Conservation (phyloP, 2,113 vertebrate genomes). For the Willisornis vidua region DNA sequence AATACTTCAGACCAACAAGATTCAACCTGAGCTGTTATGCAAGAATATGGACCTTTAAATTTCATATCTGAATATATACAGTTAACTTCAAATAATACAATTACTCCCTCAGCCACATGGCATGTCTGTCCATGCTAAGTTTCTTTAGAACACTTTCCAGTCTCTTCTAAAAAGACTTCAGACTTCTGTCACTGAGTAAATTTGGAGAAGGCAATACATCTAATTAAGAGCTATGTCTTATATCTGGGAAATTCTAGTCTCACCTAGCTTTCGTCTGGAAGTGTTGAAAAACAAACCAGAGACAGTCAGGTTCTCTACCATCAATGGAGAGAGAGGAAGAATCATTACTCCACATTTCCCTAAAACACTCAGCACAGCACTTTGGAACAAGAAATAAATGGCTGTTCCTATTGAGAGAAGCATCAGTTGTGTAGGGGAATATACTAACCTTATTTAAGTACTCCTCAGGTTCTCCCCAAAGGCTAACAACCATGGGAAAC, state of each 20-base stretch:
- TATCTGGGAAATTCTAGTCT: not conserved
- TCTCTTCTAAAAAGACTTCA: not conserved
- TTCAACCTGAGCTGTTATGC: not conserved
- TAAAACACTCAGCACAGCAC: not conserved
- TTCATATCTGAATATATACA: not conserved
- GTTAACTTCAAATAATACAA: not conserved
- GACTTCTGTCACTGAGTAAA: not conserved
- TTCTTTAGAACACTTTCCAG: not conserved
- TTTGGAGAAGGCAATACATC: not conserved
- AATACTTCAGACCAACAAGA: not conserved
- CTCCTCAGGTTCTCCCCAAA: not conserved
- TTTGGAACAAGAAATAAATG: not conserved
- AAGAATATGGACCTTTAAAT: not conserved
- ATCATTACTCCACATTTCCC: too few species aligned
- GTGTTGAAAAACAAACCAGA: not conserved
- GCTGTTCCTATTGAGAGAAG: not conserved
- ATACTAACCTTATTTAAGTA: not conserved
- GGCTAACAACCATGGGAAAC: not conserved
- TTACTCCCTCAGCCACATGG: not conserved
- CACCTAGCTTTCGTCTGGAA: not conserved
- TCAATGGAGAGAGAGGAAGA: not conserved
- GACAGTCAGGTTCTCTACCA: not conserved
- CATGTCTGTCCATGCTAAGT: not conserved
- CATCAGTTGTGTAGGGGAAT: not conserved
- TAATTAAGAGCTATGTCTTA: not conserved